Conservation (phyloP, 2,888 invertebrate species). For the Argynnis bischoffii region DNA sequence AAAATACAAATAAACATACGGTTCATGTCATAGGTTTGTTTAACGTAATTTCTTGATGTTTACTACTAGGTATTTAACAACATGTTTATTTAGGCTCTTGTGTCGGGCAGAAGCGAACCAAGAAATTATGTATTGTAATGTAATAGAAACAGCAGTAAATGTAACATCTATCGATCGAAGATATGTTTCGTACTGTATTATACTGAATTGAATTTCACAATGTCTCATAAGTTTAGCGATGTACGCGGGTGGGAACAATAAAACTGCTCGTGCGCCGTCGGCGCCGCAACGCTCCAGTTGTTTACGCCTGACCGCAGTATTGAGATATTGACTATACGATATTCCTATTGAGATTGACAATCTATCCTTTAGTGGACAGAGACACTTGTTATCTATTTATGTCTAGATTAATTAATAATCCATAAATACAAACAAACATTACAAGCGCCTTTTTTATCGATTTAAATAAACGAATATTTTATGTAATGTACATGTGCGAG, state of each 20-base stretch:
- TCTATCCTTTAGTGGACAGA: not conserved
- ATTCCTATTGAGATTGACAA: not conserved
- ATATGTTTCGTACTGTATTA: conserved; percentile 50
- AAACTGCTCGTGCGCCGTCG: conserved; percentile 61
- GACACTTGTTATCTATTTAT: too few species aligned
- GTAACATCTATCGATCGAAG: conserved; percentile 30
- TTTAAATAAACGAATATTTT: not conserved
- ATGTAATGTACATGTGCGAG: not conserved
- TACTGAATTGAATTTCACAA: conserved; percentile 68
- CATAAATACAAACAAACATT: too few species aligned
- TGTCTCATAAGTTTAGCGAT: conserved; percentile 56
- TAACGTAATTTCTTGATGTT: not conserved
- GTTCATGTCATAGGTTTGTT: conserved; percentile 3
- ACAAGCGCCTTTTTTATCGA: too few species aligned
- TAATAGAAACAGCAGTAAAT: conserved; percentile 22
- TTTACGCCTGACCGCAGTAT: conserved; percentile 49
- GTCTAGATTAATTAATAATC: too few species aligned
- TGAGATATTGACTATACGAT: conserved; percentile 29
- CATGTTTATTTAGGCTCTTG: not conserved
- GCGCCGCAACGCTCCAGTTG: conserved; percentile 78
- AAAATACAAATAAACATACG: conserved; percentile 36
- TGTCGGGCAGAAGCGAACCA: not conserved
- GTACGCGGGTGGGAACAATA: conserved; percentile 52
- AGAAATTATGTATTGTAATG: conserved; percentile 19
- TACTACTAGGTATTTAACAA: not conserved